Evolutionary conservation across 2,797 vertebrate genomes (phyloP).

Genomic region (Craterocephalus amniculus): DNA sequence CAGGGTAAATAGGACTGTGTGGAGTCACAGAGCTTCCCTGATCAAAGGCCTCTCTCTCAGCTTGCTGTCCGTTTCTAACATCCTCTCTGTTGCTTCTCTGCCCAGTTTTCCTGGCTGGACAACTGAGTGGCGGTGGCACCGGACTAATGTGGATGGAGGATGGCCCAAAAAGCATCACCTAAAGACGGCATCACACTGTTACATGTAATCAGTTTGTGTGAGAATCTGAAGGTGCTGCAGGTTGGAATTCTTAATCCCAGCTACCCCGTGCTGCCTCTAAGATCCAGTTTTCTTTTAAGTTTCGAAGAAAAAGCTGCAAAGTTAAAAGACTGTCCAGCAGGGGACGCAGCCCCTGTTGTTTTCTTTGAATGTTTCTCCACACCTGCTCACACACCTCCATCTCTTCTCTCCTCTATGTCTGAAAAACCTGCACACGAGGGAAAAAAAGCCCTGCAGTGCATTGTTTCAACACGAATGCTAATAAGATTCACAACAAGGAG

Average conservation of each 20-base stretch:
- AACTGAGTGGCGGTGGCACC: constrained; percentile 32
- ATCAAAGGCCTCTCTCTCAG: constrained; percentile 72
- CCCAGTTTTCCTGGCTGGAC: constrained; percentile 32
- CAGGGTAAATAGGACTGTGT: constrained; percentile 70
- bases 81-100: constrained; percentile 46
- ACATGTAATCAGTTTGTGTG: constrained; percentile 33
- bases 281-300: constrained; percentile 43
- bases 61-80: constrained; percentile 51
- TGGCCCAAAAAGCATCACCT: constrained; percentile 29
- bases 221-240: constrained; percentile 26
- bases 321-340: constrained; percentile 39
- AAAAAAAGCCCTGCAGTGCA: constrained; percentile 26
- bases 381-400: constrained; percentile 24
- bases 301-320: constrained; percentile 33
- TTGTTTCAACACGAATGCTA: constrained; percentile 64
- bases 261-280: constrained; percentile 24
- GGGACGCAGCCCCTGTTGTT: constrained; percentile 31
- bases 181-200: constrained; percentile 43
- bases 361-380: constrained; percentile 36
- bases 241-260: constrained; percentile 26
- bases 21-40: constrained; percentile 60
- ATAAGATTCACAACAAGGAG: constrained; percentile 52
- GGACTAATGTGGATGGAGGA: constrained; percentile 37
- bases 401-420: background rate
- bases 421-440: constrained; percentile 30